A percentile compares a stretch with the other conserved stretches of the same genome.
Evolutionary conservation across 2,797 vertebrate genomes (phyloP).

Genomic region (Anolis apletophallus): DNA sequence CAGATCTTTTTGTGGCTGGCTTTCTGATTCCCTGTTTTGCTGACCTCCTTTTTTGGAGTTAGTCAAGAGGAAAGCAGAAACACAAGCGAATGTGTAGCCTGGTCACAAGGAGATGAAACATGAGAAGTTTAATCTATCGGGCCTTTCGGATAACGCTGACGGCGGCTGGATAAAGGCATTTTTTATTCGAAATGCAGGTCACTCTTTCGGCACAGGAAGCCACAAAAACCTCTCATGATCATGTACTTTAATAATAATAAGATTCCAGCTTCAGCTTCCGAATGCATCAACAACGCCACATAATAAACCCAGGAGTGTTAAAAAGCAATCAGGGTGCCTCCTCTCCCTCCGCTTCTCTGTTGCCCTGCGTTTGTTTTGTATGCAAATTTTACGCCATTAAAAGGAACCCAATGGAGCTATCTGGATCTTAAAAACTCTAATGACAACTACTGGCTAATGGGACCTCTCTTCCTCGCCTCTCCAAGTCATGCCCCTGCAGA

Average conservation of each 20-base stretch:
- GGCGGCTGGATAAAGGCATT: background rate
- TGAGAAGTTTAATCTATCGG: background rate
- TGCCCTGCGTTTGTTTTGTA: background rate
- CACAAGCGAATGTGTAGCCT: background rate
- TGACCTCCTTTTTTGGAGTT: constrained; percentile 6
- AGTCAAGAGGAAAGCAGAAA: background rate
- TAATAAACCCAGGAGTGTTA: background rate
- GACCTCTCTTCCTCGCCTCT: background rate
- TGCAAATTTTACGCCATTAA: constrained; percentile 5
- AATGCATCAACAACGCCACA: background rate
- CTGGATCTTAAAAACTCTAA: background rate
- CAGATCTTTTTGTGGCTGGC: background rate
- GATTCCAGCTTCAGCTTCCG: background rate
- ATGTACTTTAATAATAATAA: background rate
- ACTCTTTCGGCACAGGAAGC: background rate
- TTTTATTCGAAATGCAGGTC: background rate
- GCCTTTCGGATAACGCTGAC: background rate
- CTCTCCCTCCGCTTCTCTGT: background rate
- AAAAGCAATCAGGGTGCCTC: background rate
- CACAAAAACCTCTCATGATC: background rate
- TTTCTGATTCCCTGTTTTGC: background rate
- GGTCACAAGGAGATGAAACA: background rate
- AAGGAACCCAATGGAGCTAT: constrained; percentile 9
- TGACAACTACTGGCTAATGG: background rate
- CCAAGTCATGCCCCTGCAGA: background rate